phyloP scores from a whole-genome alignment of 1,140 invertebrate genomes.

The Colletes latitarsis region DNA sequence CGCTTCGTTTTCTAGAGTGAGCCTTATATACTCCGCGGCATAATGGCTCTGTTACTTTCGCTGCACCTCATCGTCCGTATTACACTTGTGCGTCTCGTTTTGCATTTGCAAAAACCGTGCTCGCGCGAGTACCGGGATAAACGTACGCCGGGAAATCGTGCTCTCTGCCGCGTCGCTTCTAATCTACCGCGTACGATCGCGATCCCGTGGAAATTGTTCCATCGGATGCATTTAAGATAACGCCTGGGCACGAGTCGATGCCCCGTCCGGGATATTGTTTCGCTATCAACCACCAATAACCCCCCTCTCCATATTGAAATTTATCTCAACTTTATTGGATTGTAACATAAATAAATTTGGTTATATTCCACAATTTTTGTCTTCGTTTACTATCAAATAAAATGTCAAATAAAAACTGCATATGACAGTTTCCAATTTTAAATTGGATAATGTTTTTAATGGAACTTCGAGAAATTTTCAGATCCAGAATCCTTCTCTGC shows the following conservation, averaged over 20 bases:
- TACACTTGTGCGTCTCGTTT: constrained; percentile 58
- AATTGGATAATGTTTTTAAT: no score
- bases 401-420: no score
- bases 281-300: not conserved
- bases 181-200: constrained; percentile 16
- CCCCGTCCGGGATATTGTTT: not conserved
- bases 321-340: not conserved
- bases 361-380: no score
- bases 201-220: constrained; percentile 18
- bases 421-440: no score
- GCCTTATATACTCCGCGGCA: constrained; percentile 78
- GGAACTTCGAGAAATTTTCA: no score
- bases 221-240: constrained; percentile 16
- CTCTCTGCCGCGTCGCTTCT: constrained; percentile 1
- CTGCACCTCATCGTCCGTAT: constrained; percentile 74
- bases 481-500: no score
- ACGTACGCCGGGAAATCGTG: constrained; percentile 35
- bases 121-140: constrained; percentile 45
- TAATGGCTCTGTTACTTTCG: constrained; percentile 79
- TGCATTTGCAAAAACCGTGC: constrained; percentile 54
- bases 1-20: constrained; percentile 76
- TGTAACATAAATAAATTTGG: no score
- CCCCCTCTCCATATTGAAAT: not conserved
- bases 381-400: no score
- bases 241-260: no score